Evolutionary conservation across 2,888 invertebrate species (phyloP).

Genomic region (Nebria brevicollis): DNA sequence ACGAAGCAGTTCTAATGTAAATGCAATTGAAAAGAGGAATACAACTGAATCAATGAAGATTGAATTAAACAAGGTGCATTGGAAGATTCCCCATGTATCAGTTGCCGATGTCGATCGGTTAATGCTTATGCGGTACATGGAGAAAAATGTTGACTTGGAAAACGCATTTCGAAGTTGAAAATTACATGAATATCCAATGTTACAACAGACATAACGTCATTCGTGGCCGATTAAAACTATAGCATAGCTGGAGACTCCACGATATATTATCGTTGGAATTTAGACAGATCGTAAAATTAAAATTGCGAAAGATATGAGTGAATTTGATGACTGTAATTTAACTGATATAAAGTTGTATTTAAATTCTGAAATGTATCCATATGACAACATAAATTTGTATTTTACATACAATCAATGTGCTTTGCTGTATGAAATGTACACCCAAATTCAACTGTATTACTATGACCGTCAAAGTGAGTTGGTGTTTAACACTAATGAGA

Average conservation of each 20-base stretch:
- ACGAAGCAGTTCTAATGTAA: slow-evolving; percentile 50
- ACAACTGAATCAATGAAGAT: slow-evolving; percentile 2
- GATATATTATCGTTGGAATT: no score
- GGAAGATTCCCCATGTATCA: slow-evolving; percentile 49
- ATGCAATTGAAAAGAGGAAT: slow-evolving; percentile 44
- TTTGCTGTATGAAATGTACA: slow-evolving; percentile 48
- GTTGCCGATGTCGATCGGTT: slow-evolving; percentile 53
- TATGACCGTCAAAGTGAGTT: slow-evolving; percentile 48
- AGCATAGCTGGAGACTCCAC: slow-evolving; percentile 41
- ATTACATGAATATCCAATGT: slow-evolving; percentile 52
- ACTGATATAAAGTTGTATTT: no score
- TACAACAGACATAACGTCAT: background rate
- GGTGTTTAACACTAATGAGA: slow-evolving; percentile 31
- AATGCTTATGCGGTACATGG: slow-evolving; percentile 47
- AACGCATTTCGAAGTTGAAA: slow-evolving; percentile 56
- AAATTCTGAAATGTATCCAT: slow-evolving; percentile 49
- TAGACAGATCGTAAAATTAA: no score
- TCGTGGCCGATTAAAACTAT: background rate
- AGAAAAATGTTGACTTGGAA: slow-evolving; percentile 30
- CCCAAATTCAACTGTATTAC: slow-evolving; percentile 51
- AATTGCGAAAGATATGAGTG: no score
- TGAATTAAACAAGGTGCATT: slow-evolving; percentile 49
- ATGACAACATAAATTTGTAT: slow-evolving; percentile 48
- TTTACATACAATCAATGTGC: no score
- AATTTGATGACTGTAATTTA: no score